Percentiles rank a stretch among this genome's conserved stretches.
phyloP scores from a whole-genome alignment of 2,797 vertebrate species.

The Oreortyx pictus region DNA sequence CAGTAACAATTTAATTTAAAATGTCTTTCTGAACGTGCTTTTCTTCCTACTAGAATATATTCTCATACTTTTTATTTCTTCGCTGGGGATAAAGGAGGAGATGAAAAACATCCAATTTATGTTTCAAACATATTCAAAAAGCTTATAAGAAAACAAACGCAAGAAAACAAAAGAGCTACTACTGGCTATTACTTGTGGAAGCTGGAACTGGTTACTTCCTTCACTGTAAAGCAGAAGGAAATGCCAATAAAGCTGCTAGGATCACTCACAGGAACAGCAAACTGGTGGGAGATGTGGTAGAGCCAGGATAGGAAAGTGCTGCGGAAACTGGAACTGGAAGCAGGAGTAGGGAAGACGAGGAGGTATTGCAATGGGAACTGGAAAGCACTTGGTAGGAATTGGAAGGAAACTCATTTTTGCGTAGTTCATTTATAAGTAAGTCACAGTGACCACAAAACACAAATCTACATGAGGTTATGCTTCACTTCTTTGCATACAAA shows the following conservation, averaged over 20 bases:
- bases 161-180: not conserved
- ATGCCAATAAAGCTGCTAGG: not conserved
- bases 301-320: not conserved
- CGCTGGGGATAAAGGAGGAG: not conserved
- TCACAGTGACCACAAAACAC: not conserved
- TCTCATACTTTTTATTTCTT: not conserved
- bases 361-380: not conserved
- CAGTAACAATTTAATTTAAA: not conserved
- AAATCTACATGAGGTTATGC: not conserved
- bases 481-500: not conserved
- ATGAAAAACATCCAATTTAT: not conserved
- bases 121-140: not conserved
- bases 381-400: not conserved
- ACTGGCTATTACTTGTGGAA: not conserved
- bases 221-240: not conserved
- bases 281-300: not conserved
- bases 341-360: not conserved
- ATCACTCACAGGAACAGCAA: not conserved
- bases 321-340: not conserved
- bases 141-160: not conserved
- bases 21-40: not conserved
- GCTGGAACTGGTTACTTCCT: not conserved
- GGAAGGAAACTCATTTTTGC: not conserved
- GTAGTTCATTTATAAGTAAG: not conserved
- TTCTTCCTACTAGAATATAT: not conserved